phyloP scores from a whole-genome alignment of 2,888 invertebrate genomes.

The Sabatieria punctata region DNA sequence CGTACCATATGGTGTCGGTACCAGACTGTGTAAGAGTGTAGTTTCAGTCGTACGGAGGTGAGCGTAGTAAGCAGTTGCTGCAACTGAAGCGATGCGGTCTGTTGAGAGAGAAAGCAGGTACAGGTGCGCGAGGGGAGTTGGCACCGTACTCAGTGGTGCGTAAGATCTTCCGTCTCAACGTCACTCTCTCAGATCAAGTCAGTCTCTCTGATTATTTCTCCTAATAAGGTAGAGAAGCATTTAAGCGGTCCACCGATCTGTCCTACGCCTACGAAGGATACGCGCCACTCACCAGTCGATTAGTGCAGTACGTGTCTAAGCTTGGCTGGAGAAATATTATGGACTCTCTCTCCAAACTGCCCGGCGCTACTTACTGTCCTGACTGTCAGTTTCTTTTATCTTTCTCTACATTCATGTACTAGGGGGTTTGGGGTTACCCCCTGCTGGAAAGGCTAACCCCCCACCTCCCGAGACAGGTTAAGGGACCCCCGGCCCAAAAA shows the following conservation, averaged over 20 bases:
- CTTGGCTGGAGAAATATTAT: constrained; percentile 50
- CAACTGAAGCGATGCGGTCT: constrained; percentile 26
- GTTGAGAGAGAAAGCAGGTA: no score
- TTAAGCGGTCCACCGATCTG: constrained; percentile 57
- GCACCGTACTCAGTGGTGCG: no score
- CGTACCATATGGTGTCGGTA: background rate
- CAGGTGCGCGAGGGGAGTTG: no score
- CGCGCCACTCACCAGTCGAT: constrained; percentile 72
- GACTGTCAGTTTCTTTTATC: background rate
- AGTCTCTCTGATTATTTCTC: no score
- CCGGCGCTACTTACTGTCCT: constrained; percentile 45
- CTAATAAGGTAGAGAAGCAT: background rate
- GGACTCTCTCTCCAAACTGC: constrained; percentile 58
- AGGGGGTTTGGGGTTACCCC: no score
- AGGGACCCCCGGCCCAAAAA: no score
- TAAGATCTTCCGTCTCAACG: no score
- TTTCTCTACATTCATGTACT: no score
- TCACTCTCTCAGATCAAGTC: no score
- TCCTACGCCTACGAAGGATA: constrained; percentile 78
- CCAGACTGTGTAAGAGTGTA: background rate
- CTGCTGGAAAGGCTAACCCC: no score
- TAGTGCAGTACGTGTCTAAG: constrained; percentile 41
- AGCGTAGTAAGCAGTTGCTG: constrained; percentile 17
- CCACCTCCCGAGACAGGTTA: no score
- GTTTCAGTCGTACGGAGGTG: constrained; percentile 23